Evolutionary conservation across 2,113 vertebrate species (phyloP).

Genomic region (Ceyx melanurus): DNA sequence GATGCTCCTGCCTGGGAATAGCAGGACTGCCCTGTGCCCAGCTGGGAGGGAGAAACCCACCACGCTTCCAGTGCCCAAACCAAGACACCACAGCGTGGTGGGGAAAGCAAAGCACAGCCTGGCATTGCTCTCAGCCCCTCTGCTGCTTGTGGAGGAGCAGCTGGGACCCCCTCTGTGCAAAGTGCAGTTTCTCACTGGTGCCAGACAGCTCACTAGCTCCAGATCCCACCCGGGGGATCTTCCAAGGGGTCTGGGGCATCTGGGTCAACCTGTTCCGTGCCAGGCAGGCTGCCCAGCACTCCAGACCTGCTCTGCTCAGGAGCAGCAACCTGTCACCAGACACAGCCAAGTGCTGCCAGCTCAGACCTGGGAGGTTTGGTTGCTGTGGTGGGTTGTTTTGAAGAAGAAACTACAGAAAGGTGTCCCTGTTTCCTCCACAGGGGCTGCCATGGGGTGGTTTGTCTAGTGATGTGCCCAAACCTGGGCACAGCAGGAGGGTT

Average conservation of each 20-base stretch:
- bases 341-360: not conserved
- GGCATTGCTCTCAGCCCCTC: accelerated
- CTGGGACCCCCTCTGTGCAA: not conserved
- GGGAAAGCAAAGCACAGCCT: accelerated
- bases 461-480: accelerated
- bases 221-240: not conserved
- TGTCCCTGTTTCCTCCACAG: accelerated
- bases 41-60: not conserved
- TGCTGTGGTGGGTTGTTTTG: not conserved
- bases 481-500: not conserved
- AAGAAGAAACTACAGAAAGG: too few relatives aligned
- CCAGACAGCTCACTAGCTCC: accelerated
- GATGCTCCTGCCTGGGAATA: not conserved
- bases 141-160: accelerated
- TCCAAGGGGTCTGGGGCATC: not conserved
- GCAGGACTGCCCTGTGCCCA: not conserved
- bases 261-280: not conserved
- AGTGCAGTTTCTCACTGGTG: not conserved
- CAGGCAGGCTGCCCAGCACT: accelerated
- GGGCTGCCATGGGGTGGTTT: too few relatives aligned
- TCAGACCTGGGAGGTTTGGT: not conserved
- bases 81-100: not conserved
- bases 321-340: not conserved
- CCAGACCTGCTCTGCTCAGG: accelerated
- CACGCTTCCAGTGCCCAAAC: accelerated